These are phyloP conservation scores for Sphaeridia pumilis DNA, from an alignment of 2,888 invertebrate species.

Conservation along the genomic window DNA sequence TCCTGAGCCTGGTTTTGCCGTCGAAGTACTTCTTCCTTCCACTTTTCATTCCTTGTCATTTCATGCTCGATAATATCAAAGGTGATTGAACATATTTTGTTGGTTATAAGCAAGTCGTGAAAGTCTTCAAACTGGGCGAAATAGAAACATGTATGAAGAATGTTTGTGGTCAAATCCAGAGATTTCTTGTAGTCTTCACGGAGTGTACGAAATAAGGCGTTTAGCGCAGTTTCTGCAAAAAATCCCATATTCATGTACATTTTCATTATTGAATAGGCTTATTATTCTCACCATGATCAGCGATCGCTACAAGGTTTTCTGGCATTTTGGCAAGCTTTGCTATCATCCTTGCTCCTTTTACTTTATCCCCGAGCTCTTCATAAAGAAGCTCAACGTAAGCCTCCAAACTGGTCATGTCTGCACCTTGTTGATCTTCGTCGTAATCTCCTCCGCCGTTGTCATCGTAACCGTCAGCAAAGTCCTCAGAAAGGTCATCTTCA, in stretches of 20 bases:
- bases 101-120: conserved; percentile 85
- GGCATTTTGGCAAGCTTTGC: conserved; percentile 83
- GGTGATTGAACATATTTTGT: conserved; percentile 92
- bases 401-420: conserved; percentile 72
- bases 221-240: conserved; percentile 73
- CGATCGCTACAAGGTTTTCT: conserved; percentile 84
- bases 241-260: not conserved
- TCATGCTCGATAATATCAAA: conserved; percentile 96
- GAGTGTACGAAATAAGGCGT: conserved; percentile 86
- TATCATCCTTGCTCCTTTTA: conserved; percentile 76
- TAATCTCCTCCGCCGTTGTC: conserved; percentile 28
- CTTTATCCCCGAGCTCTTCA: conserved; percentile 77
- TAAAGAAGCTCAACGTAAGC: conserved; percentile 92
- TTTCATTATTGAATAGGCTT: not conserved
- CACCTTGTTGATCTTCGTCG: conserved; percentile 42
- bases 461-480: conserved; percentile 30
- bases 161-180: conserved; percentile 89
- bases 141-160: conserved; percentile 93
- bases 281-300: conserved; percentile 66
- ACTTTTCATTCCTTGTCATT: conserved; percentile 80
- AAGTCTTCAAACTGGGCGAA: conserved; percentile 93
- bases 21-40: conserved; percentile 50
- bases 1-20: conserved; percentile 20
- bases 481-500: conserved; percentile 8
- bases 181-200: conserved; percentile 97